Percentiles rank a stretch among this genome's conserved stretches.
Conservation (phyloP, 1,140 invertebrate species). For the Camponotus pennsylvanicus region DNA sequence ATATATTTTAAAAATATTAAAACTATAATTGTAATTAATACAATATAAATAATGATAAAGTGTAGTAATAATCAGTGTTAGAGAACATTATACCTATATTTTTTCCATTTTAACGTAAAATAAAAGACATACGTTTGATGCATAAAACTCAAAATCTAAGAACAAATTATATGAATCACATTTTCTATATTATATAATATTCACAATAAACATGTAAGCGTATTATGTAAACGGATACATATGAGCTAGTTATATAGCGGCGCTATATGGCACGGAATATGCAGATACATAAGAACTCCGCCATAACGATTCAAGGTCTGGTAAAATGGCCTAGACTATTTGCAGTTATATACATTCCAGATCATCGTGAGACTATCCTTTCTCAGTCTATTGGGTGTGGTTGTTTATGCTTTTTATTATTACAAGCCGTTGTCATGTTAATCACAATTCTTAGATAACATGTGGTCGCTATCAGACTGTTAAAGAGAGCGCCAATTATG, state of each 20-base stretch:
- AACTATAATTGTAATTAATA: not conserved
- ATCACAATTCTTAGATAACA: slow-evolving; percentile 32
- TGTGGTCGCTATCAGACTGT: not conserved
- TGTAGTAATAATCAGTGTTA: not conserved
- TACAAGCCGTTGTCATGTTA: slow-evolving; percentile 58
- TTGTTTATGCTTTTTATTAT: slow-evolving; percentile 76
- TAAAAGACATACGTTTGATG: not conserved
- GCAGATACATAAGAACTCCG: slow-evolving; percentile 33
- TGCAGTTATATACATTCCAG: slow-evolving; percentile 76
- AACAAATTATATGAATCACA: not conserved
- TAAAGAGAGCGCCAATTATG: slow-evolving; percentile 49
- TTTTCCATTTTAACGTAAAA: not conserved
- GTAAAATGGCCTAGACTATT: slow-evolving; percentile 50
- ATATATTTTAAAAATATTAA: not conserved
- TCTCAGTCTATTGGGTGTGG: slow-evolving; percentile 75
- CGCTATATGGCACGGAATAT: slow-evolving; percentile 18
- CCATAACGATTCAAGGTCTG: slow-evolving; percentile 78
- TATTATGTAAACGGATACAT: slow-evolving; percentile 54
- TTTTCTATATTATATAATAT: slow-evolving; percentile 54
- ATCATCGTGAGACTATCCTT: slow-evolving; percentile 84
- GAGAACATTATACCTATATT: not conserved
- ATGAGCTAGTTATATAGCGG: not conserved
- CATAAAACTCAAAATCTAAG: slow-evolving; percentile 4
- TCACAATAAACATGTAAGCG: not conserved
- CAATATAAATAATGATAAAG: not conserved